phyloP scores from a whole-genome alignment of 2,797 vertebrate genomes.

The Tokudaia tokunoshimensis region DNA sequence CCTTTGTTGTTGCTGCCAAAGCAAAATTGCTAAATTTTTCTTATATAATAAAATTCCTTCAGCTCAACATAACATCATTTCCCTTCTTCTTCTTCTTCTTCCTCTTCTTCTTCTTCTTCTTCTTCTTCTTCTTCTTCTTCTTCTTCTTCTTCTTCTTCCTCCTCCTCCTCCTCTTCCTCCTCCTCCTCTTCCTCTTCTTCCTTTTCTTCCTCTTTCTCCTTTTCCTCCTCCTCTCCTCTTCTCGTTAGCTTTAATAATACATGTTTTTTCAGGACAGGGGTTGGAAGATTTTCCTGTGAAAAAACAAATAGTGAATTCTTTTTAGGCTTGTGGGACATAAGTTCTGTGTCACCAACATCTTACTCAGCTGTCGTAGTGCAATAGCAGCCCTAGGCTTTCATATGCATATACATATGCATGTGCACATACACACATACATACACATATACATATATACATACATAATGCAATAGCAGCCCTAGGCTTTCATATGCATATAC shows the following conservation, averaged over 20 bases:
- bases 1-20: neutral
- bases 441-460: too few relatives aligned
- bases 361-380: neutral
- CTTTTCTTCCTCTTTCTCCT: too few relatives aligned
- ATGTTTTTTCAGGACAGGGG: neutral
- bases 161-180: fast-evolving
- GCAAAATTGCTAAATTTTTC: neutral
- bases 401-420: neutral
- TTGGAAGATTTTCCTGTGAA: neutral
- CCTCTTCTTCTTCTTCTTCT: neutral
- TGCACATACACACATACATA: neutral
- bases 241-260: neutral
- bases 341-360: neutral
- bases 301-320: neutral
- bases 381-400: neutral
- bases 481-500: neutral
- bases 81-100: neutral
- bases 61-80: neutral
- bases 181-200: neutral
- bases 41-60: neutral
- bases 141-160: neutral
- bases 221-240: neutral
- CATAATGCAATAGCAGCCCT: too few relatives aligned
- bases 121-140: neutral
- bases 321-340: neutral